These are phyloP conservation scores for Irena cyanogastra DNA, from an alignment of 2,113 vertebrate genomes.

Conservation along the genomic window DNA sequence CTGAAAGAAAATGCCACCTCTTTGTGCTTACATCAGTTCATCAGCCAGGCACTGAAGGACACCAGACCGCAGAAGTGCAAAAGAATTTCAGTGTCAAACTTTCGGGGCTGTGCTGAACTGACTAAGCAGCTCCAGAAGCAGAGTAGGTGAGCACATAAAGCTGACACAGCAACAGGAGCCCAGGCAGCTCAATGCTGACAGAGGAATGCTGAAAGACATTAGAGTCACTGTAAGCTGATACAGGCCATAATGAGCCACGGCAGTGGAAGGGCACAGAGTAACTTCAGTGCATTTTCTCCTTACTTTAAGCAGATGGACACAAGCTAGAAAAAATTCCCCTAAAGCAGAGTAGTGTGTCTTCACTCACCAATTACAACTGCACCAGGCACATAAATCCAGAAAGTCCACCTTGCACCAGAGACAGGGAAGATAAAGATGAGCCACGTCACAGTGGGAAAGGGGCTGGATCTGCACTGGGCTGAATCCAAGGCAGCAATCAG, in stretches of 20 bases:
- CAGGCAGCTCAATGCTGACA: background rate
- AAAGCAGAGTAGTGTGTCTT: background rate
- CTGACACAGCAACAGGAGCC: background rate
- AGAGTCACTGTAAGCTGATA: background rate
- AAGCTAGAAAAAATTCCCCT: background rate
- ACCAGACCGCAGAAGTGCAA: rapidly evolving
- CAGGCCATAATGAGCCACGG: rapidly evolving
- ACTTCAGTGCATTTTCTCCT: background rate
- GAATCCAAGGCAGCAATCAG: background rate
- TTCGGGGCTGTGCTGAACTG: background rate
- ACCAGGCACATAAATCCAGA: background rate
- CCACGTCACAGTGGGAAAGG: background rate
- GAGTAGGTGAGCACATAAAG: background rate
- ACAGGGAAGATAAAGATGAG: background rate
- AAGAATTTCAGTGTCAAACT: background rate
- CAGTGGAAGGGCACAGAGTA: background rate
- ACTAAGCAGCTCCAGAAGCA: background rate
- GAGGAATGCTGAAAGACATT: background rate
- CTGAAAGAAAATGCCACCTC: background rate
- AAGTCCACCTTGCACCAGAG: background rate
- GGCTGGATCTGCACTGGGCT: background rate
- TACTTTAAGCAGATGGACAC: background rate
- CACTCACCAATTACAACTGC: background rate
- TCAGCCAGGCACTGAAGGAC: background rate
- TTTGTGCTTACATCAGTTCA: background rate